Conservation (phyloP, 2,113 vertebrate genomes). For the Callipepla squamata region DNA sequence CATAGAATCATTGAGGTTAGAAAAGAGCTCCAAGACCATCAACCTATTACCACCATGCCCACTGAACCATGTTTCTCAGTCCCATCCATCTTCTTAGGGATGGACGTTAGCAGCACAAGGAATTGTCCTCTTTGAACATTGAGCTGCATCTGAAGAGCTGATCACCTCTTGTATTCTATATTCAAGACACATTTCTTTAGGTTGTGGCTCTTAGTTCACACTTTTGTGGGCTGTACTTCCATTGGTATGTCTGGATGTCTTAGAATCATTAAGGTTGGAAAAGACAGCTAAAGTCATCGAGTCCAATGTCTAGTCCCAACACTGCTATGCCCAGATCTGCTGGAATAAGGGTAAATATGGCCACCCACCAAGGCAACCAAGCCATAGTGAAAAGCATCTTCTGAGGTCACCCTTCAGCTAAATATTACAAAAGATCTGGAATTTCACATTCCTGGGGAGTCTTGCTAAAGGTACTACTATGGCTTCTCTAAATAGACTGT, state of each 20-base stretch:
- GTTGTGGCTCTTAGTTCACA: background rate
- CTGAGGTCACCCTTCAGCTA: background rate
- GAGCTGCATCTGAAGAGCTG: background rate
- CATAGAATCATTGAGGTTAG: too few relatives aligned
- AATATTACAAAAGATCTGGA: background rate
- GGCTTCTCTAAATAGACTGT: background rate
- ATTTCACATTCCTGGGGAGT: background rate
- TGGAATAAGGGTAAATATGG: background rate
- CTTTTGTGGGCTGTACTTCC: background rate
- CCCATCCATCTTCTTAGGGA: background rate
- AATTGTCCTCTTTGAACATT: background rate
- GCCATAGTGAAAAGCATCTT: background rate
- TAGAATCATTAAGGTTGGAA: too few relatives aligned
- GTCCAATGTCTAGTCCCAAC: too few relatives aligned
- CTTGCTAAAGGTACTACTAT: fast-evolving
- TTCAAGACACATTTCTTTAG: background rate
- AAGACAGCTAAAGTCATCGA: too few relatives aligned
- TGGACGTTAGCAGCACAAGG: background rate
- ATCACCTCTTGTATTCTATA: too few relatives aligned
- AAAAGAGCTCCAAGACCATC: too few relatives aligned
- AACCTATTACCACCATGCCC: too few relatives aligned
- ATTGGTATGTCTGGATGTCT: background rate
- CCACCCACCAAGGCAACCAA: background rate
- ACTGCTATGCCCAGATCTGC: background rate
- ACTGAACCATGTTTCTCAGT: too few relatives aligned